Percentiles rank a stretch among this genome's conserved stretches.
These are phyloP conservation scores for Urocitellus parryii DNA, from an alignment of 2,113 vertebrate species.

Conservation along the genomic window DNA sequence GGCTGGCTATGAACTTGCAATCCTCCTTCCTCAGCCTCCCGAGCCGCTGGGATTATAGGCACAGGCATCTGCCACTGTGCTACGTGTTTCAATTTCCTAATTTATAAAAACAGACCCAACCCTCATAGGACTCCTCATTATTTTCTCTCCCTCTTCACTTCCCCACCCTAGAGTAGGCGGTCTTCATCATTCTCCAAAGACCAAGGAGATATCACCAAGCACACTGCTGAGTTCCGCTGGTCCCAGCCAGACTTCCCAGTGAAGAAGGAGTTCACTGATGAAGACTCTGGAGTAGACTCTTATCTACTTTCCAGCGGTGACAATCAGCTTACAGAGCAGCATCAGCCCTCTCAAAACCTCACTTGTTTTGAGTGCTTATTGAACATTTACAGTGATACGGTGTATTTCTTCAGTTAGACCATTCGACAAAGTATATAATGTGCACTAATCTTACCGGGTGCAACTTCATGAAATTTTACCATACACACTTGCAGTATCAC, in stretches of 20 bases:
- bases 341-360: background rate
- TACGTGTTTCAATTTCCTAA: background rate
- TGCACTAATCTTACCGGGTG: background rate
- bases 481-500: background rate
- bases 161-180: background rate
- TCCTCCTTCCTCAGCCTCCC: too few relatives aligned
- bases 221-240: background rate
- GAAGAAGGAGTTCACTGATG: background rate
- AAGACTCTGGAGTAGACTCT: background rate
- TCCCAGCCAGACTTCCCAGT: background rate
- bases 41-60: too few relatives aligned
- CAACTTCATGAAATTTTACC: background rate
- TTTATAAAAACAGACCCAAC: background rate
- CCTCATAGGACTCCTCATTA: background rate
- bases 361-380: background rate
- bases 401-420: background rate
- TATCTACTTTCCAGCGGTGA: background rate
- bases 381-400: background rate
- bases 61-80: too few relatives aligned
- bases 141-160: background rate
- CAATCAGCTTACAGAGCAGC: background rate
- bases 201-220: background rate
- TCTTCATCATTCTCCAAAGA: background rate
- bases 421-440: background rate
- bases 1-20: too few relatives aligned